Percentiles rank a stretch among this genome's conserved stretches.
phyloP scores from a whole-genome alignment of 2,888 invertebrate genomes.

The Ennomos quercinarius region DNA sequence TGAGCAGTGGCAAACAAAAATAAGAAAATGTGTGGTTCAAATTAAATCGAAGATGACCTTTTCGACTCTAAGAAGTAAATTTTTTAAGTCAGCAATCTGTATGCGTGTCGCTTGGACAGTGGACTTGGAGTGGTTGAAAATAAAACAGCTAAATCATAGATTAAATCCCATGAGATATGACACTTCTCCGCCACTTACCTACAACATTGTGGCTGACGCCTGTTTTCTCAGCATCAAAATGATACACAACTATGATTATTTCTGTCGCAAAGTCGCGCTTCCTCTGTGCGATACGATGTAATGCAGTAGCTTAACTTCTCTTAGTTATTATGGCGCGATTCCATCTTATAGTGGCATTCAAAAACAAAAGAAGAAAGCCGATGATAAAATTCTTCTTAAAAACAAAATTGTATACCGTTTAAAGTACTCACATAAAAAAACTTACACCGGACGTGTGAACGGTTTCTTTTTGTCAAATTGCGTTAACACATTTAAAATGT shows the following conservation, averaged over 20 bases:
- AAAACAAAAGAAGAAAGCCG: too few relatives aligned
- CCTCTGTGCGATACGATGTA: conserved; percentile 12
- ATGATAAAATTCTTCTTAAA: too few relatives aligned
- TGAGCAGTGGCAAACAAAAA: too few relatives aligned
- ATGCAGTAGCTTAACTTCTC: conserved; percentile 4
- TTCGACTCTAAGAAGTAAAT: background rate
- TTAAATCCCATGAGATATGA: conserved; percentile 24
- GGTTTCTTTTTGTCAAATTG: too few relatives aligned
- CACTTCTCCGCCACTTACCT: conserved; percentile 20
- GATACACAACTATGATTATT: conserved; percentile 42
- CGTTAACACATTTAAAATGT: too few relatives aligned
- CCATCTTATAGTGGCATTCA: too few relatives aligned
- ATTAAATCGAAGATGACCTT: too few relatives aligned
- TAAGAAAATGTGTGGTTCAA: too few relatives aligned
- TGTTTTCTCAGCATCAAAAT: conserved; percentile 33
- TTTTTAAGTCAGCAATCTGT: background rate
- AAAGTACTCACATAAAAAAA: too few relatives aligned
- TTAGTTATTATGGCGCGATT: too few relatives aligned
- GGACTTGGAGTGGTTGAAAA: conserved; percentile 19
- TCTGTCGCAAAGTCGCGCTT: conserved; percentile 45
- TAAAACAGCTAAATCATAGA: conserved; percentile 29
- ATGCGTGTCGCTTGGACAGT: conserved; percentile 32
- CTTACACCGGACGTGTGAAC: too few relatives aligned
- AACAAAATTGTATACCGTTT: too few relatives aligned
- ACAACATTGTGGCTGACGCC: conserved; percentile 28